A percentile compares a stretch with the other conserved stretches of the same genome.
These are phyloP conservation scores for Neolamprologus ventralis DNA, from an alignment of 2,113 vertebrate species.

Conservation along the genomic window DNA sequence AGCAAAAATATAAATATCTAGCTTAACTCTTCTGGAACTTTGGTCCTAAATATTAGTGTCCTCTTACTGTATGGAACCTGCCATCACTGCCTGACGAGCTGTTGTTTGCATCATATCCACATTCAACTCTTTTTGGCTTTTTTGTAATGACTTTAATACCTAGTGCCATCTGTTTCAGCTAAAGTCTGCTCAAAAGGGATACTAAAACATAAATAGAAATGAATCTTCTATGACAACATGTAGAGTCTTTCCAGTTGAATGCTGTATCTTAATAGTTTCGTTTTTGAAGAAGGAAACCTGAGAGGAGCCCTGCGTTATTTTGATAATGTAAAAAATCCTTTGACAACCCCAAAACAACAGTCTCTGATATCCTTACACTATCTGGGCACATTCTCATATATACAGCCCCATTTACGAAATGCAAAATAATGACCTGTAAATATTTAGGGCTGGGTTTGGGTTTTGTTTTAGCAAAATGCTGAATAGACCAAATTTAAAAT, in stretches of 20 bases:
- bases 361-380: not conserved
- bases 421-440: not conserved
- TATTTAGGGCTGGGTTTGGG: not conserved
- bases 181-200: not conserved
- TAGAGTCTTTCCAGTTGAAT: not conserved
- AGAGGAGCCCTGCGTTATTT: not conserved
- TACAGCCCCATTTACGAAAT: not conserved
- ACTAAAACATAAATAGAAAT: not conserved
- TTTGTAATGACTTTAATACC: not conserved
- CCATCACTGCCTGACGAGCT: not conserved
- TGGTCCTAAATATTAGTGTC: not conserved
- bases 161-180: not conserved
- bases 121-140: not conserved
- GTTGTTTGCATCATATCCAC: not conserved
- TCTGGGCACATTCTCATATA: not conserved
- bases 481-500: not conserved
- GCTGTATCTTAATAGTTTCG: not conserved
- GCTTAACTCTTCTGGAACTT: not conserved
- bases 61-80: not conserved
- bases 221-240: not conserved
- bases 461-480: not conserved
- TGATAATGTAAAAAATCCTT: not conserved
- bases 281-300: not conserved
- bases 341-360: not conserved
- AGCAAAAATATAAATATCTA: not conserved